phyloP scores from a whole-genome alignment of 1,140 invertebrate genomes.

The Heliothis virescens region DNA sequence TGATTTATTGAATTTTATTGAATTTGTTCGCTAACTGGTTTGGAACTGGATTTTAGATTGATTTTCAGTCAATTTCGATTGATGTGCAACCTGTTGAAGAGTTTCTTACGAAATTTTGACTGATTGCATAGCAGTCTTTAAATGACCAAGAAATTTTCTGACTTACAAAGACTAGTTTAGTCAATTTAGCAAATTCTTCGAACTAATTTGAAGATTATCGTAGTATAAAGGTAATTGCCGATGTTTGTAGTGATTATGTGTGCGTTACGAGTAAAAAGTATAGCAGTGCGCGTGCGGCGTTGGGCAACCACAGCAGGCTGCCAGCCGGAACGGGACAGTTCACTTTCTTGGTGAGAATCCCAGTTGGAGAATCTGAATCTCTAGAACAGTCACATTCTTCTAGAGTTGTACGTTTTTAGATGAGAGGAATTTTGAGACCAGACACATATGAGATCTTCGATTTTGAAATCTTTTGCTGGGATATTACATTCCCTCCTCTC shows the following conservation, averaged over 20 bases:
- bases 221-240: constrained; percentile 20
- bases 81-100: neutral
- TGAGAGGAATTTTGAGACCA: neutral
- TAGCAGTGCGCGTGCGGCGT: constrained; percentile 12
- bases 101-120: too few relatives aligned
- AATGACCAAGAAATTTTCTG: too few relatives aligned
- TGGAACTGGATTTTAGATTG: neutral
- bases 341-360: constrained; percentile 73
- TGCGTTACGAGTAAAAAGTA: constrained; percentile 34
- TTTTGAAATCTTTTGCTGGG: too few relatives aligned
- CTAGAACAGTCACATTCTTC: neutral
- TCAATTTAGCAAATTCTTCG: neutral
- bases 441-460: too few relatives aligned
- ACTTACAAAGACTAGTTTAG: neutral
- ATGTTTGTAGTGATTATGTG: constrained; percentile 37
- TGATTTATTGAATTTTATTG: constrained; percentile 4
- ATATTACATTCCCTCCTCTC: too few relatives aligned
- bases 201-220: constrained; percentile 1
- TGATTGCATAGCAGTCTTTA: too few relatives aligned
- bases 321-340: constrained; percentile 68
- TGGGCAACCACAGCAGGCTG: constrained; percentile 47
- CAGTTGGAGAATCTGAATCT: constrained; percentile 2
- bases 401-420: neutral
- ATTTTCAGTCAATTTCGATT: neutral
- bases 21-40: neutral